These are phyloP conservation scores for Paramisgurnus dabryanus DNA, from an alignment of 2,113 vertebrate species.

Conservation along the genomic window DNA sequence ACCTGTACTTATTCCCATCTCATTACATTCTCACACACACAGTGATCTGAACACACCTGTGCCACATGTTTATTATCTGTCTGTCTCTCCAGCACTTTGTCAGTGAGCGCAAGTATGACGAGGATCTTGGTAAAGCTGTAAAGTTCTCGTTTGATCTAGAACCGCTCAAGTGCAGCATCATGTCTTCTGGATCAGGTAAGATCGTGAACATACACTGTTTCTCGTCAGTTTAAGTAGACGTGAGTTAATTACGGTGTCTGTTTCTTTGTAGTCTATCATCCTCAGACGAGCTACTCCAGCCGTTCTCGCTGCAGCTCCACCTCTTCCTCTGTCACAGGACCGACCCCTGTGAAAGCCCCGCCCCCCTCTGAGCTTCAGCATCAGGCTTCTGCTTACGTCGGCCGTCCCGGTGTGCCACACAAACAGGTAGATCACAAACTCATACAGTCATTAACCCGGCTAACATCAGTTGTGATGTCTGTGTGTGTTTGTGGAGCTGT, in stretches of 20 bases:
- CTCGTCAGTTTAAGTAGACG: not conserved
- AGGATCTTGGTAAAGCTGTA: slow-evolving; percentile 89
- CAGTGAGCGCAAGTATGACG: slow-evolving; percentile 94
- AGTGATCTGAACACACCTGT: too few species aligned
- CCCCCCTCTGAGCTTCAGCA: slow-evolving; percentile 59
- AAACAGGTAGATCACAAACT: slow-evolving; percentile 76
- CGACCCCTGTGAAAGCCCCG: slow-evolving; percentile 59
- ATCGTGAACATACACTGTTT: not conserved
- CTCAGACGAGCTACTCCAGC: slow-evolving; percentile 87
- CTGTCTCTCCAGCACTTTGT: slow-evolving; percentile 85
- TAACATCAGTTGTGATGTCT: too few species aligned
- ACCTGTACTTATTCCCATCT: too few species aligned
- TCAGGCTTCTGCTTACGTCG: slow-evolving; percentile 62
- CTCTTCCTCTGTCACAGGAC: slow-evolving; percentile 70
- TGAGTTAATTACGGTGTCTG: not conserved
- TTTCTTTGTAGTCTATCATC: slow-evolving; percentile 82
- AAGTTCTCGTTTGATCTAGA: slow-evolving; percentile 89
- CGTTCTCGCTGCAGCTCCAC: slow-evolving; percentile 83
- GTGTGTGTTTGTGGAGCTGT: too few species aligned
- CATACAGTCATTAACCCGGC: too few species aligned
- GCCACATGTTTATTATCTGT: not conserved
- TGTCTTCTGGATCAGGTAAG: slow-evolving; percentile 88
- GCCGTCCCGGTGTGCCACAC: slow-evolving; percentile 67
- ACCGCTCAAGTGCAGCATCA: slow-evolving; percentile 81
- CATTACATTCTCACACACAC: not conserved